Conservation (phyloP, 2,797 vertebrate species). For the Todus mexicanus region DNA sequence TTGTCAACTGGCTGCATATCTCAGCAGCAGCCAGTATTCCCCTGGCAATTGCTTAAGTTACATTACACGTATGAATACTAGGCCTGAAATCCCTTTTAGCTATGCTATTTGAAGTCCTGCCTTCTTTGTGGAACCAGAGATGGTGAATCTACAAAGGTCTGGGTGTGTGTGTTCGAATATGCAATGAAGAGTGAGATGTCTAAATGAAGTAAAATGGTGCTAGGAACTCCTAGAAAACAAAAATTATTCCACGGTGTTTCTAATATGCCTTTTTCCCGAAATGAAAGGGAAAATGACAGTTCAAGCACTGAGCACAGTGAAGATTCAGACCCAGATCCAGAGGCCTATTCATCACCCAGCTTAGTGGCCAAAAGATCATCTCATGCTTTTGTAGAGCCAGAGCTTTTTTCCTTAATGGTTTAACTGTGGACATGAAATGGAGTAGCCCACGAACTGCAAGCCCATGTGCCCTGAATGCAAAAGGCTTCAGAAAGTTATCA, state of each 20-base stretch:
- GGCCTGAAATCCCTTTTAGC: not conserved
- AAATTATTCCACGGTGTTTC: not conserved
- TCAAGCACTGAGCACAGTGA: rapidly evolving
- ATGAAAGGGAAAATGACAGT: not conserved
- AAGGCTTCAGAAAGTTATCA: not conserved
- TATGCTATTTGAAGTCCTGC: not conserved
- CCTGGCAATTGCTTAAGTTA: not conserved
- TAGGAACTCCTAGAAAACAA: not conserved
- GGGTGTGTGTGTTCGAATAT: rapidly evolving
- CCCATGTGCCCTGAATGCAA: not conserved
- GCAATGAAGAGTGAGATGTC: not conserved
- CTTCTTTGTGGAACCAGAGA: not conserved
- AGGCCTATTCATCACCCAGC: not conserved
- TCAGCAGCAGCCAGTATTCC: not conserved
- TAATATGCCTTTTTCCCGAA: not conserved
- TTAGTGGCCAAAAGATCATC: not conserved
- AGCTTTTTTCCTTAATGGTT: not conserved
- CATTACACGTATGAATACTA: not conserved
- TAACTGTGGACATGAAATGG: not conserved
- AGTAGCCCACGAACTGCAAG: not conserved
- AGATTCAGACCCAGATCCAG: not conserved
- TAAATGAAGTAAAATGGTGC: not conserved
- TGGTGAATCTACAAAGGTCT: not conserved
- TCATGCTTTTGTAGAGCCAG: not conserved
- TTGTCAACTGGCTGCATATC: not conserved